These are phyloP conservation scores for Telmatochromis brichardi DNA, from an alignment of 2,113 vertebrate species.

Conservation along the genomic window DNA sequence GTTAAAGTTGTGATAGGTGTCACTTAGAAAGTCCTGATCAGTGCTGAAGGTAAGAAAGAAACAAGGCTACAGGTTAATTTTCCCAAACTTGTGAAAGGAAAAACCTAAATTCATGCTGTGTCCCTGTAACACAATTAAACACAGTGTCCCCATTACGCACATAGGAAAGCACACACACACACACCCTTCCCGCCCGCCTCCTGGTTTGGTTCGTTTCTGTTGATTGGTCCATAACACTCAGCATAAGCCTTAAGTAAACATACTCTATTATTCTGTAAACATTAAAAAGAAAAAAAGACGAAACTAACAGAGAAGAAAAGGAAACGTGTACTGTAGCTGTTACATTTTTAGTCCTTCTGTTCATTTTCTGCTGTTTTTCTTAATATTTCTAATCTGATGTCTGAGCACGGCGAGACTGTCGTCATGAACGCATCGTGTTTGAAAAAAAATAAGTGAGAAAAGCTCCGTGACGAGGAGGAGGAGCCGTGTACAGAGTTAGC, in stretches of 20 bases:
- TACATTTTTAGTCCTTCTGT: constrained; percentile 50
- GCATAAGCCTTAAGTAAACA: constrained; percentile 74
- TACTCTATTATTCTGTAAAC: constrained; percentile 59
- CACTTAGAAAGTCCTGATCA: background rate
- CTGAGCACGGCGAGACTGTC: constrained; percentile 24
- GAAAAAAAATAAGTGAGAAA: background rate
- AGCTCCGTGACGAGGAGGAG: background rate
- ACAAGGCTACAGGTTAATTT: background rate
- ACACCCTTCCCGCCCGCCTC: background rate
- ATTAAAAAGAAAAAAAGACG: background rate
- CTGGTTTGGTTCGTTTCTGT: background rate
- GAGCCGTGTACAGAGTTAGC: constrained; percentile 56
- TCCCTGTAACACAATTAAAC: background rate
- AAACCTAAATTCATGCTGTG: background rate
- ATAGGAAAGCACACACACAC: background rate
- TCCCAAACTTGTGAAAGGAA: background rate
- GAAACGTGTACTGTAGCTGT: constrained; percentile 63
- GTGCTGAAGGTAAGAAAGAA: background rate
- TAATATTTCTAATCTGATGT: constrained; percentile 64
- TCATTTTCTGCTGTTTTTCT: constrained; percentile 59
- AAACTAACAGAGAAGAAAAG: constrained; percentile 34
- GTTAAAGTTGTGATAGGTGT: background rate
- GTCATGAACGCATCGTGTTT: constrained; percentile 43
- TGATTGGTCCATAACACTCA: constrained; percentile 36
- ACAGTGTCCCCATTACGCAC: background rate